Base-by-base conservation (phyloP, 2,888 invertebrate genomes). In the Brachypalpus laphriformis region DNA sequence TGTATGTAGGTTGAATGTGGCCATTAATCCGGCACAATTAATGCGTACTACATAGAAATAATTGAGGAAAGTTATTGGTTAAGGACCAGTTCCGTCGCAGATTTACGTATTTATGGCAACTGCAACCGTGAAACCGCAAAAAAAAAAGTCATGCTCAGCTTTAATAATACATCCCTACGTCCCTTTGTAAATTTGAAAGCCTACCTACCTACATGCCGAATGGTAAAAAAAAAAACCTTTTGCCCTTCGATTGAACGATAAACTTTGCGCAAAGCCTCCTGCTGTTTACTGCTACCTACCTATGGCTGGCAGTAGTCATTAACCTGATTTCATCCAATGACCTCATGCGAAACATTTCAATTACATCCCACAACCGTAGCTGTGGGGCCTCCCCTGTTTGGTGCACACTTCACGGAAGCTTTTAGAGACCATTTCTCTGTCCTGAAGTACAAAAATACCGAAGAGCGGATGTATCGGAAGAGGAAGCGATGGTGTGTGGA, bases 261-360 rank as follows among this genome's bases (percentile, higher is more conserved):
- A 76, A 56, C 8, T 68, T 56, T 56, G 25, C 0, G 16, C 61
- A 45, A 45, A 34, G 68, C 56, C 56, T 45, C 31, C 54, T 25
- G 14, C 63, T 65, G 45, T 57, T 57, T 71, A 63, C 76, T 59
- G 49, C 56, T 45, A 25, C 75, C n/a, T 57, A 37, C 54, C 31
- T 25, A 37, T 25, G 37, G 28, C 59, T 76, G 42, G 22, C 61
- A 70, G 54, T 65, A 57, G 65, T 65, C 76, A 76, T 82, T 82
- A 76, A 76, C 82, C 82, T 82, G 71, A 76, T 82, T 76, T 82
- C n/a, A n/a, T 54, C 76, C 76, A 71, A 66, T 71, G 76, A 71
- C 71, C 82, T 76, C 82, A 71, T 82, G 71, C 28, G 59, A 82
- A 82, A 76, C 70, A 76, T 76, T 76, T 82, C 76, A 82, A 82